A percentile compares a stretch with the other conserved stretches of the same genome.
phyloP scores from a whole-genome alignment of 1,140 invertebrate species.

The Lepeophtheirus salmonis region DNA sequence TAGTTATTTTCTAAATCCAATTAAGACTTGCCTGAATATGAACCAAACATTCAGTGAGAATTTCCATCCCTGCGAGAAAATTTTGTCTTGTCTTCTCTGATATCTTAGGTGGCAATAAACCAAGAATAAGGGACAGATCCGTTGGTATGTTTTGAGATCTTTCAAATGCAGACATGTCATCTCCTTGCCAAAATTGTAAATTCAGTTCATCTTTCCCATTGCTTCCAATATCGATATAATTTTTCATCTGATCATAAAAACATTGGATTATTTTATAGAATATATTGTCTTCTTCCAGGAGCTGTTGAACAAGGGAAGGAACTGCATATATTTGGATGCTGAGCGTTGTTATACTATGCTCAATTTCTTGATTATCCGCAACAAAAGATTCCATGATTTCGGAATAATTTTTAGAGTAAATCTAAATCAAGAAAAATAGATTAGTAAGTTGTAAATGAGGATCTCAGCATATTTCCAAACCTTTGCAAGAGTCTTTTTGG shows the following conservation, averaged over 20 bases:
- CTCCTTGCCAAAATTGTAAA: background rate
- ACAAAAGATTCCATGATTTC: conserved; percentile 81
- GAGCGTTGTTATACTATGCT: conserved; percentile 76
- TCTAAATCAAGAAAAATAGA: background rate
- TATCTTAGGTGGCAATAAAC: background rate
- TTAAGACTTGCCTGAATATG: background rate
- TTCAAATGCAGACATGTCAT: background rate
- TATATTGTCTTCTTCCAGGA: conserved; percentile 71
- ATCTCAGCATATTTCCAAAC: background rate
- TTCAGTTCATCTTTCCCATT: background rate
- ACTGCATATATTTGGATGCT: conserved; percentile 93
- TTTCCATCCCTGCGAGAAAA: background rate
- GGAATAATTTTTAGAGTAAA: conserved; percentile 66
- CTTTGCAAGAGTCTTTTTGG: background rate
- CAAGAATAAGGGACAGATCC: background rate
- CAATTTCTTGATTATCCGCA: conserved; percentile 90
- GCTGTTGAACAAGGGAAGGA: conserved; percentile 70
- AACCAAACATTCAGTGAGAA: background rate
- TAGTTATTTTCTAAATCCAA: background rate
- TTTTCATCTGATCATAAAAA: background rate
- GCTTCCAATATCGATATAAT: background rate
- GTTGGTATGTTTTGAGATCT: background rate
- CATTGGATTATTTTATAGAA: conserved; percentile 55
- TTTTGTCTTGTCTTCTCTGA: background rate
- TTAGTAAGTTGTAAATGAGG: background rate